Base-by-base conservation (phyloP, 2,888 invertebrate species). In the Ditula angustiorana region DNA sequence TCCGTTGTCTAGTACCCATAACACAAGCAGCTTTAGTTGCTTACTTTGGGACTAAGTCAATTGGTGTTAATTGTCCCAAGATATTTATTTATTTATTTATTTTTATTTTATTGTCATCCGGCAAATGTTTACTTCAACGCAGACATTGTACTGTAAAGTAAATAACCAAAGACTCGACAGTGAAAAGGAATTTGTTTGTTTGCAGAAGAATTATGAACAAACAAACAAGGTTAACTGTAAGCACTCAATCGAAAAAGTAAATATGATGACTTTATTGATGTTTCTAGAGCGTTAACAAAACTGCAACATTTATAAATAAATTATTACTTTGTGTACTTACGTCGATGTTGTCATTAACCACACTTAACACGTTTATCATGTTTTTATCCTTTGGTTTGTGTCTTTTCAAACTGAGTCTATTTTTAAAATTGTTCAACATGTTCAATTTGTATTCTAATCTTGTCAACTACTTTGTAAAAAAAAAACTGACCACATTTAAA, bases 141-240 rank as follows among this genome's bases (percentile, higher is more conserved):
- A 78, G 77, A 83, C 79, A 80, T 78, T 80, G 80, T 77, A 71
- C 73, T 69, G 75, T 77, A 84, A 78, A 75, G 78, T 85, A 87
- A 88, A 88, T 87, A 88, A 83, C 82, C 78, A 82, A 82, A 76
- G 71, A 74, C 75, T 76, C 74, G 78, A 81, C 79, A 81, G 77
- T 73, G 74, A 74, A 74, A 79, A 81, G 82, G 87, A 83, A 88
- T 89, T 86, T 84, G 87, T 86, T 88, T 90, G 82, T 87, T 87
- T 85, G 71, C 72, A 76, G 69, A 75, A 73, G 75, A 81, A 76
- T 74, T 77, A 11, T 33, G 2, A 8, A 75, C 69, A 70, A 71
- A 71, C 74, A 78, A 78, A 76, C 76, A 76, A 77, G 71, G 71
- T 69, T 67, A 65, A 70, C 70, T 21, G 28, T 19, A 19, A 11